These are phyloP conservation scores for Epiblema foenella DNA, from an alignment of 2,888 invertebrate genomes.

Conservation along the genomic window DNA sequence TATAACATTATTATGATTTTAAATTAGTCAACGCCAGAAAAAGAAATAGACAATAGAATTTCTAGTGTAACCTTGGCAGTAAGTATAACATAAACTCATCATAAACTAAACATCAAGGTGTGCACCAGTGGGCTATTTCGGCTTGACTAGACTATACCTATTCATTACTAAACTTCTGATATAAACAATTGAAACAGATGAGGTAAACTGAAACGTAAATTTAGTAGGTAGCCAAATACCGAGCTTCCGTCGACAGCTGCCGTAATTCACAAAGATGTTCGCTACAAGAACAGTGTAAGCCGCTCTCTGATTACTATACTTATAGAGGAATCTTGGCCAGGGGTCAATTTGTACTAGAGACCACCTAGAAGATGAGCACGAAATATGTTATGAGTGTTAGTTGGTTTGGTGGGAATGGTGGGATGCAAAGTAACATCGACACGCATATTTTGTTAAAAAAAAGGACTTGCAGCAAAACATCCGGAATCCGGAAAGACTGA, in stretches of 20 bases:
- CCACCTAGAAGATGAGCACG: not conserved
- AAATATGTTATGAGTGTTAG: not conserved
- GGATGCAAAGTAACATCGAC: slow-evolving; percentile 3
- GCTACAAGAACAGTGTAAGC: not conserved
- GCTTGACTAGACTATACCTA: slow-evolving; percentile 3
- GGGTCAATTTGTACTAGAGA: not conserved
- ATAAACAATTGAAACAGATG: slow-evolving; percentile 59
- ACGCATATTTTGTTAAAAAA: not conserved
- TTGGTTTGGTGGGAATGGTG: not conserved
- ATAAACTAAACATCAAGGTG: slow-evolving; percentile 4
- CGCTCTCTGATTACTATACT: no score
- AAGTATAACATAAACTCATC: no score
- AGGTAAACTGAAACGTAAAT: slow-evolving; percentile 61
- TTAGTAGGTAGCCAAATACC: slow-evolving; percentile 46
- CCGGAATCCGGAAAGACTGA: slow-evolving; percentile 12
- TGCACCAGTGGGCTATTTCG: slow-evolving; percentile 8
- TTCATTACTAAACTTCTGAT: slow-evolving; percentile 47
- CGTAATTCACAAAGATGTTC: not conserved
- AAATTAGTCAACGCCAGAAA: no score
- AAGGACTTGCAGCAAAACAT: slow-evolving; percentile 1
- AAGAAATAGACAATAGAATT: no score
- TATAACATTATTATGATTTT: no score
- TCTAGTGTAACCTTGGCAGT: slow-evolving; percentile 2
- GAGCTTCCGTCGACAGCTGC: slow-evolving; percentile 16
- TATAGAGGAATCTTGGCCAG: not conserved